These are phyloP conservation scores for Cryptocephalus primarius DNA, from an alignment of 2,888 invertebrate genomes.

Conservation along the genomic window DNA sequence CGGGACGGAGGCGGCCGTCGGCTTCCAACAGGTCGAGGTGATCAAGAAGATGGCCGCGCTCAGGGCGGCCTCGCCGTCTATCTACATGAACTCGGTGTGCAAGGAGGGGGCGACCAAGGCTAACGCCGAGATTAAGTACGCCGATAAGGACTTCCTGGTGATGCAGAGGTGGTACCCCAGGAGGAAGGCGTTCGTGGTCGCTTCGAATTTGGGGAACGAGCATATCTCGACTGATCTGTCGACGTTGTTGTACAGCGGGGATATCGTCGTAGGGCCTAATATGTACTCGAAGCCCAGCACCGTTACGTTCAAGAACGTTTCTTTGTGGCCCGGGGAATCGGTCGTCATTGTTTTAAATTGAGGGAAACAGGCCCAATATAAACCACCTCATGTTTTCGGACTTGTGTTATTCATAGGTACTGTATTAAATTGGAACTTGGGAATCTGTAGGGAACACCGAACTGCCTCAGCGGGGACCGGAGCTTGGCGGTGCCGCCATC, in stretches of 20 bases:
- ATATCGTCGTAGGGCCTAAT: constrained; percentile 43
- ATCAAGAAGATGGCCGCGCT: constrained; percentile 50
- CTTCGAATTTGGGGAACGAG: constrained; percentile 57
- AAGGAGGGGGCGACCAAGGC: constrained; percentile 52
- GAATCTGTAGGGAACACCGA: too few relatives aligned
- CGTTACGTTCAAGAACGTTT: constrained; percentile 45
- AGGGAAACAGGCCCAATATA: too few relatives aligned
- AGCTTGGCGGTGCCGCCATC: too few relatives aligned
- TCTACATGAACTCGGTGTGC: constrained; percentile 59
- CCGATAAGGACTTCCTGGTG: constrained; percentile 51
- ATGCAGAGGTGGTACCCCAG: constrained; percentile 73
- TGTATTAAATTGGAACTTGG: too few relatives aligned
- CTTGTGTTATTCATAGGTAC: too few relatives aligned
- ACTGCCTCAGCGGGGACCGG: too few relatives aligned
- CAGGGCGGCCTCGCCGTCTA: constrained; percentile 53
- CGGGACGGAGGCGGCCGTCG: constrained; percentile 39
- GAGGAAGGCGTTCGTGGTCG: constrained; percentile 62
- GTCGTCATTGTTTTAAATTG: constrained; percentile 44
- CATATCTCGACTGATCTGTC: constrained; percentile 60
- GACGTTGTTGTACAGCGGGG: constrained; percentile 64
- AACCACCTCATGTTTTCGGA: too few relatives aligned
- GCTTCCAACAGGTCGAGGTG: constrained; percentile 43
- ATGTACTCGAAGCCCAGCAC: constrained; percentile 33
- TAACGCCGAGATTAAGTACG: constrained; percentile 58
- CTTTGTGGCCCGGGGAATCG: constrained; percentile 48